Base-by-base conservation (phyloP, 2,113 vertebrate species). In the Hucho hucho region DNA sequence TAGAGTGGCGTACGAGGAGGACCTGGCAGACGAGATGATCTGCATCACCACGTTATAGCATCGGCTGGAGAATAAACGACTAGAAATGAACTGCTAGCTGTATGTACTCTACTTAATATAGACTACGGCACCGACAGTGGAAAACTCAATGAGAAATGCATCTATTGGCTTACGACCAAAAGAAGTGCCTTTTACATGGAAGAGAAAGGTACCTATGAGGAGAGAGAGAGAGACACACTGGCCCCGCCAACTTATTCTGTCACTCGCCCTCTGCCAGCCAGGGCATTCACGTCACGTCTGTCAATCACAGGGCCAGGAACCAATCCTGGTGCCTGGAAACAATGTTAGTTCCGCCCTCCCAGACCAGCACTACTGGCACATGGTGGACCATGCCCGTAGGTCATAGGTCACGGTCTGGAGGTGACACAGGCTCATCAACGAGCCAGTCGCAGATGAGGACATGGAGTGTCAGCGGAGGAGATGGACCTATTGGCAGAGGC, bases 1-100 rank as follows among this genome's bases (percentile, higher is more conserved):
- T 29, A 86, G 89, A 80, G 87, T 88, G 80, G 93, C 87, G 78
- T 97, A 98, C 0, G 98, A 99, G 91, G 97, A 99, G 90, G 98
- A 99, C 88, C 94, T 99, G 91, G 96, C 96, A 7, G 98, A 98
- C 53, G 98, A 99, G 89, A 99, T 99, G 97, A 98, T 99, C 86
- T 99, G 98, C 92, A 96, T 99, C 86, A 98, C 98, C 20, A 97
- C 95, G 85, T 97, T 99, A 96, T 99, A 99, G 96, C 95, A 92
- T 87, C 84, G 79, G 86, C 90, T 76, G 76, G 82, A 88, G 73
- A 70, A 75, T 28, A 53, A 20, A 47, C 69, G 13, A 77, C 63
- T 72, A 70, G 64, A 73, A 69, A 37, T 66, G 65, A 14, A 43
- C 18, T 67, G 3, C 37, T 28, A 18, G 64, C 37, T 43, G 37